Conservation (phyloP, 2,888 invertebrate genomes). For the Troides oblongomaculatus region DNA sequence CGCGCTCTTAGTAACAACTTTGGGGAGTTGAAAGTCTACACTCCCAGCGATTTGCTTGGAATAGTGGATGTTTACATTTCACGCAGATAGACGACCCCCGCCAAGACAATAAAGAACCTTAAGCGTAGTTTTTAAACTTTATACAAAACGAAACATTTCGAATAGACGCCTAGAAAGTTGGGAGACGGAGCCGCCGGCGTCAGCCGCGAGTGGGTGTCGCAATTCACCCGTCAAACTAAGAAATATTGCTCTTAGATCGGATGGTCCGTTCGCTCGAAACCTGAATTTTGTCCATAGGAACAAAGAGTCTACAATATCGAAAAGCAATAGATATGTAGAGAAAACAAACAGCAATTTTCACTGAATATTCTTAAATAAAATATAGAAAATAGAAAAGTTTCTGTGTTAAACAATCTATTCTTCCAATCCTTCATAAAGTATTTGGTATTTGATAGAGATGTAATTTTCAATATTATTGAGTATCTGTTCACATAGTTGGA, state of each 20-base stretch:
- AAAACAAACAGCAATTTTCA: too few species aligned
- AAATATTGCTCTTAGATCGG: slow-evolving; percentile 62
- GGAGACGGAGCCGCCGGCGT: slow-evolving; percentile 58
- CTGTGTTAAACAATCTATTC: too few species aligned
- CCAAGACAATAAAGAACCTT: slow-evolving; percentile 73
- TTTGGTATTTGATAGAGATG: too few species aligned
- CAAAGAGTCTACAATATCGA: slow-evolving; percentile 6
- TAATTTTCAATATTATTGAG: too few species aligned
- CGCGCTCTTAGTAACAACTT: slow-evolving; percentile 24
- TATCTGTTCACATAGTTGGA: too few species aligned
- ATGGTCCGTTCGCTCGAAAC: slow-evolving; percentile 32
- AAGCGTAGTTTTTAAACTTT: slow-evolving; percentile 74
- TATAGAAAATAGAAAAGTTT: too few species aligned
- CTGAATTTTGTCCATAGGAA: not conserved
- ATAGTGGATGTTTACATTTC: slow-evolving; percentile 62
- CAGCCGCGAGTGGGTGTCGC: slow-evolving; percentile 33
- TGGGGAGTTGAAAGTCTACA: slow-evolving; percentile 44
- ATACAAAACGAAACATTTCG: slow-evolving; percentile 59
- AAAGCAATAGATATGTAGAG: not conserved
- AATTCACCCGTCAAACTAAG: slow-evolving; percentile 64
- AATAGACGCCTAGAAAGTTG: slow-evolving; percentile 64
- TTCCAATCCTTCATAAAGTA: not conserved
- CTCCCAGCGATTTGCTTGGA: slow-evolving; percentile 51
- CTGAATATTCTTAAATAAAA: too few species aligned
- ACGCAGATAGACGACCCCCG: slow-evolving; percentile 57